Percentiles rank a stretch among this genome's conserved stretches.
These are phyloP conservation scores for Miichthys miiuy DNA, from an alignment of 2,797 vertebrate genomes.

Conservation along the genomic window DNA sequence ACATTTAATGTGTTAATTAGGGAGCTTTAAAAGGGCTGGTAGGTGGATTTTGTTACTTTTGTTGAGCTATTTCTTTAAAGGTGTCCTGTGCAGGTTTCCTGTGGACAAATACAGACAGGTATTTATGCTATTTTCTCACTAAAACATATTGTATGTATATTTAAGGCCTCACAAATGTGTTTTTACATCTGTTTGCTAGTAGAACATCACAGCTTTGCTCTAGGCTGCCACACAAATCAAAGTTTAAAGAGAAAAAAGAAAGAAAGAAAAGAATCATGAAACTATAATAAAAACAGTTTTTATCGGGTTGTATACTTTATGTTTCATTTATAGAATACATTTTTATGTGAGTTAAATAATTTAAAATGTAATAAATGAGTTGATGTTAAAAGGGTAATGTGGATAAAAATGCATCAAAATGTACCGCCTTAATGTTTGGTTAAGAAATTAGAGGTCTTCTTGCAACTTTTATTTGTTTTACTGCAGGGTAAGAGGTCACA, in stretches of 20 bases:
- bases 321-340: no score
- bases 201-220: neutral
- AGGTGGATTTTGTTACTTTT: neutral
- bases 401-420: no score
- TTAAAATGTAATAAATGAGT: no score
- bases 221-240: neutral
- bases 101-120: neutral
- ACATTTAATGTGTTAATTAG: neutral
- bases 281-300: no score
- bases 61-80: neutral
- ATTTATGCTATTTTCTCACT: constrained; percentile 9
- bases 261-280: neutral
- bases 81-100: neutral
- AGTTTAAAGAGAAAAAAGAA: neutral
- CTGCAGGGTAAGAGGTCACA: no score
- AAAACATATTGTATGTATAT: neutral
- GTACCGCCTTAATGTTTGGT: no score
- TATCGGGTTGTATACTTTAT: no score
- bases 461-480: no score
- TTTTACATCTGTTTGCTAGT: neutral
- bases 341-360: no score
- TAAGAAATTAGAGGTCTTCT: no score
- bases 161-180: neutral
- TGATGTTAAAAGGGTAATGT: no score
- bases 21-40: neutral